Base-by-base conservation (phyloP, 2,113 vertebrate species). In the Amphiprion percula region DNA sequence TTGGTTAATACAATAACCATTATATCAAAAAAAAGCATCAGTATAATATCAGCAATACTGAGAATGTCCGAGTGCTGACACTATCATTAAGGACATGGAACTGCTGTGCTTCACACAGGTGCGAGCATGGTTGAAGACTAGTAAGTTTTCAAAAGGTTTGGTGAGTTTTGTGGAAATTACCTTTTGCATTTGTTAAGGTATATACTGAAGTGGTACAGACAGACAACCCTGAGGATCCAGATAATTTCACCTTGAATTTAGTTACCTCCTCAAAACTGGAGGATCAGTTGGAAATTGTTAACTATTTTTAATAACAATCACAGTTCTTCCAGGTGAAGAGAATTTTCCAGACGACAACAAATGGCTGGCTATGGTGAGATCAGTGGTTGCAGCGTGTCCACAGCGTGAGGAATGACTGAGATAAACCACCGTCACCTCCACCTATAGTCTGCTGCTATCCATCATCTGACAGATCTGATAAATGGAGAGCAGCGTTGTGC, bases 391-490 rank as follows among this genome's bases (percentile, higher is more conserved):
- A 58, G 70, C n/a, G n/a, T 56, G 82, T 65, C 70, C 78, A 82
- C 78, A 65, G 69, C 28, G 15, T 73, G 79, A 87, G 55, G 88
- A 67, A 80, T 83, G 86, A 73, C 81, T 65, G 82, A 91, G 87
- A 93, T 84, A 82, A 90, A 91, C 61, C 80, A 71, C 74, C 68
- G 56, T 71, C 87, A 69, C 84, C 81, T 85, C 82, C 87, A 90
- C 91, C 88, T 84, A 59, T 59, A 83, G 86, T 84, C 85, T 56
- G 44, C 80, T 19, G 72, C 72, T 4, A 88, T 91, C 88, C 79
- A 78, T 91, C 85, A 83, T 55, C 82, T 63, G 77, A 89, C 89
- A 88, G 60, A 78, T 74, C 82, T 89, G 90, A 93, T 91, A 78
- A 88, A 91, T 80, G 81, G 66, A 63, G 86, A 85, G 77, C 71